A percentile compares a stretch with the other conserved stretches of the same genome.
These are phyloP conservation scores for Tor tambroides DNA, from an alignment of 2,113 vertebrate species.

Conservation along the genomic window DNA sequence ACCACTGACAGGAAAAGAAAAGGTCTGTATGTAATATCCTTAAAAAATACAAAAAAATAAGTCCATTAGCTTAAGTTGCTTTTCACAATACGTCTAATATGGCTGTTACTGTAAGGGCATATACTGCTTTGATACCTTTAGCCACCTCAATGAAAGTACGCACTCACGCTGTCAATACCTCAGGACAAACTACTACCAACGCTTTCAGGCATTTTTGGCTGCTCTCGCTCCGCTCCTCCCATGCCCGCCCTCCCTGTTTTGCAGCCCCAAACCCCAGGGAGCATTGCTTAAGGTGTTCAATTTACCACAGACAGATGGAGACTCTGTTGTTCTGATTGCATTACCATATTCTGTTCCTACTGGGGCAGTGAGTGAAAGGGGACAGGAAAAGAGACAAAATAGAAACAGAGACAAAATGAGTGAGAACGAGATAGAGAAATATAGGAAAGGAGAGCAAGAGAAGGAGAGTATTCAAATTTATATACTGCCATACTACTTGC, in stretches of 20 bases:
- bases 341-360: constrained; percentile 70
- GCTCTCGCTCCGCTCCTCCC: constrained; percentile 1
- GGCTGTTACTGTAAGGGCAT: constrained; percentile 47
- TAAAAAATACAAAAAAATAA: neutral
- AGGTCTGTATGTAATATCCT: neutral
- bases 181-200: constrained; percentile 8
- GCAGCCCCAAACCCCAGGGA: constrained; percentile 64
- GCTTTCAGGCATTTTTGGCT: neutral
- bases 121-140: constrained; percentile 57
- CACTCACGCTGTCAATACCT: constrained; percentile 24
- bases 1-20: neutral
- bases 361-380: constrained; percentile 33
- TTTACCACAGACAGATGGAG: constrained; percentile 73
- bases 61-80: neutral
- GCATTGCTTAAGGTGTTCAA: constrained; percentile 70
- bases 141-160: constrained; percentile 43
- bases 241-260: constrained; percentile 18
- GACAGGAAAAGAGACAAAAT: constrained; percentile 45
- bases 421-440: constrained; percentile 39
- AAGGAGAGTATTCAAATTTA: neutral
- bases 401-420: constrained; percentile 50
- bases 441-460: neutral
- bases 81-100: neutral
- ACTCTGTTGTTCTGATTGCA: constrained; percentile 73
- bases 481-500: neutral